These are phyloP conservation scores for Zygogramma bicolorata DNA, from an alignment of 2,888 invertebrate genomes.

Conservation along the genomic window DNA sequence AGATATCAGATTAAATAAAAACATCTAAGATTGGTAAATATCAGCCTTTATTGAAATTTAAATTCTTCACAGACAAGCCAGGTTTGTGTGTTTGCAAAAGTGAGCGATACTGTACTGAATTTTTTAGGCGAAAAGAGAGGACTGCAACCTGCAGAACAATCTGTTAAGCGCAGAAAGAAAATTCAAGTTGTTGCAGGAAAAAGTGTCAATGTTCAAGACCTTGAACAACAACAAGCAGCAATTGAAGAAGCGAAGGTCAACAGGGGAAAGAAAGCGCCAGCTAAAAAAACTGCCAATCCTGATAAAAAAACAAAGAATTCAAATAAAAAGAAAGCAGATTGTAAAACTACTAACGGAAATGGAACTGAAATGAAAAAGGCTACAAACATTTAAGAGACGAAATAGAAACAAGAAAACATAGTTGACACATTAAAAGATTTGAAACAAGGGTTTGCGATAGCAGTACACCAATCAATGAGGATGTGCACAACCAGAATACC, in stretches of 20 bases:
- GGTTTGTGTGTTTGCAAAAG: constrained; percentile 3
- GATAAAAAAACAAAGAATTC: constrained; percentile 8
- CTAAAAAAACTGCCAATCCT: neutral
- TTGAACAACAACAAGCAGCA: constrained; percentile 11
- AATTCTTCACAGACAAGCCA: no score
- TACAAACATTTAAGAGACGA: neutral
- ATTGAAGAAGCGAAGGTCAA: neutral
- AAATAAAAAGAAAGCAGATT: neutral
- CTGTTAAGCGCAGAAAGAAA: constrained; percentile 5
- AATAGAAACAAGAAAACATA: neutral
- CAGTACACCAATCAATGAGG: neutral
- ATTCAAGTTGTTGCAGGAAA: neutral
- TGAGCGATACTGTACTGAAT: constrained; percentile 6
- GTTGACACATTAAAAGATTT: neutral
- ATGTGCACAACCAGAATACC: neutral
- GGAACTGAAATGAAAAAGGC: neutral
- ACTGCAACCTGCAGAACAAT: constrained; percentile 2
- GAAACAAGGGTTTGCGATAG: neutral
- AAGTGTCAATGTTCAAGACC: neutral
- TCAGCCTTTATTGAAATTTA: no score
- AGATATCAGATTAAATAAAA: no score
- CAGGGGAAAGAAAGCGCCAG: neutral
- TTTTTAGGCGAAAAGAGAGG: constrained; percentile 8
- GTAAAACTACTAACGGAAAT: neutral
- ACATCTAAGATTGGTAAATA: no score